phyloP scores from a whole-genome alignment of 2,888 invertebrate species.

The Eupithecia subumbrata region DNA sequence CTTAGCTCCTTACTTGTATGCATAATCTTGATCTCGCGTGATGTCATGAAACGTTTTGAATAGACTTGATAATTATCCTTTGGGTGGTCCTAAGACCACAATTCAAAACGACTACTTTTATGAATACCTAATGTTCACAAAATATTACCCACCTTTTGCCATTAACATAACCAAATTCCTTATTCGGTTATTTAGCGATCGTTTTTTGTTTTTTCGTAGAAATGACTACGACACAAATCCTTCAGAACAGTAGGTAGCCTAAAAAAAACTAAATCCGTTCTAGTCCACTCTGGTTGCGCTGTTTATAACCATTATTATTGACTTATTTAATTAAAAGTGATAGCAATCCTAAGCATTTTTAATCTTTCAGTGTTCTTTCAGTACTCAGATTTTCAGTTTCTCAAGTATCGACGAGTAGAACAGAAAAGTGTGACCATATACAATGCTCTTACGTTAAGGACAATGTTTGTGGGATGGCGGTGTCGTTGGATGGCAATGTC shows the following conservation, averaged over 20 bases:
- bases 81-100: not conserved
- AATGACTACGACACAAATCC: not conserved
- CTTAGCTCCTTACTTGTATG: not conserved
- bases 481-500: conserved; percentile 43
- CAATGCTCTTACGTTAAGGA: conserved; percentile 65
- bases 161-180: too few relatives aligned
- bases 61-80: not conserved
- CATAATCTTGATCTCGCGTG: not conserved
- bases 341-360: not conserved
- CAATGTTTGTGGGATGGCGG: conserved; percentile 62
- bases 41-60: not conserved
- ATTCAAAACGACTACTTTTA: not conserved
- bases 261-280: not conserved
- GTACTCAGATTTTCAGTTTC: conserved; percentile 15
- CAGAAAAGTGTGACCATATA: conserved; percentile 50
- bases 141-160: too few relatives aligned
- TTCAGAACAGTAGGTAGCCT: not conserved
- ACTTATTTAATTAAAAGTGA: not conserved
- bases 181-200: not conserved
- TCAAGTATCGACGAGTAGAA: conserved; percentile 28
- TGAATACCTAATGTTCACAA: not conserved
- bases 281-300: not conserved
- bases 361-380: not conserved
- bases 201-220: not conserved
- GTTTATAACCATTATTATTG: not conserved